phyloP scores from a whole-genome alignment of 2,113 vertebrate genomes.

The Podilymbus podiceps region DNA sequence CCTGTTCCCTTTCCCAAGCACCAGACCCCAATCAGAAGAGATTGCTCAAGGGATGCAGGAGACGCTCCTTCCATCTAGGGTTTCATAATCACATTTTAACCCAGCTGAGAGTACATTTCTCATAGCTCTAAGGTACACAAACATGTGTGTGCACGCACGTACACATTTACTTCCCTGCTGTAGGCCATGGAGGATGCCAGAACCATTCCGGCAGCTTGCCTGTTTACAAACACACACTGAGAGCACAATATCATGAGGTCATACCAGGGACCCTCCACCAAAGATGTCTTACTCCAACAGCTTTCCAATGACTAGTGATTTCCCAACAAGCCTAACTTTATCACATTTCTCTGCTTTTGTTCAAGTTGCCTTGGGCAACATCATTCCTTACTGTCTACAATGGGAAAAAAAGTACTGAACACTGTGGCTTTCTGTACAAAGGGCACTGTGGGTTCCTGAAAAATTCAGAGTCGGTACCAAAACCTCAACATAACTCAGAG shows the following conservation, averaged over 20 bases:
- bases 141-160: fast-evolving
- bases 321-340: neutral
- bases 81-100: neutral
- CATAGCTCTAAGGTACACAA: neutral
- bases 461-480: neutral
- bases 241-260: neutral
- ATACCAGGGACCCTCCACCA: neutral
- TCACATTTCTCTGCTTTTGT: neutral
- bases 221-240: neutral
- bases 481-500: neutral
- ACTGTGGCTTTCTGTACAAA: neutral
- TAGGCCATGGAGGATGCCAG: neutral
- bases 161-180: neutral
- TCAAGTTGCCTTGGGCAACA: neutral
- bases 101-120: neutral
- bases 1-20: neutral
- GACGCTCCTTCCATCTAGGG: neutral
- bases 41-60: neutral
- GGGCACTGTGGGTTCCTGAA: neutral
- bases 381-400: neutral
- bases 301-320: neutral
- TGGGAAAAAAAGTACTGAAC: neutral
- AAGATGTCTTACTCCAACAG: neutral
- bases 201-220: neutral
- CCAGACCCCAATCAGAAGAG: neutral